Percentiles rank a stretch among this genome's conserved stretches.
Evolutionary conservation across 2,113 vertebrate species (phyloP).

Genomic region (Dromiciops gliroides): DNA sequence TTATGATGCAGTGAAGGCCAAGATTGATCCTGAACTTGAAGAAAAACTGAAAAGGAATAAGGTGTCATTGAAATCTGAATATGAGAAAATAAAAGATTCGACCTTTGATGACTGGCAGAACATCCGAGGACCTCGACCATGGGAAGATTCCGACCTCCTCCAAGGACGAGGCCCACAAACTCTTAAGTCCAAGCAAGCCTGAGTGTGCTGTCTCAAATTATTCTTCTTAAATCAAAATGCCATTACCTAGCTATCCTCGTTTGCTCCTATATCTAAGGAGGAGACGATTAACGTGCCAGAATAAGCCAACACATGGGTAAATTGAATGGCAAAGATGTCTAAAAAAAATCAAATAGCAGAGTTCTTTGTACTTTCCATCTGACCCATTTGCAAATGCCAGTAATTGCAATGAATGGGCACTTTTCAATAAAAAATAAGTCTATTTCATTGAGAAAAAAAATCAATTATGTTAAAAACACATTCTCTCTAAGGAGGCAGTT

Average conservation of each 20-base stretch:
- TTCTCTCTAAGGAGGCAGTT: not conserved
- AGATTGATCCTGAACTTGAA: conserved; percentile 90
- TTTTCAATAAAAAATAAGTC: conserved; percentile 65
- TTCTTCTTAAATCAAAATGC: conserved; percentile 32
- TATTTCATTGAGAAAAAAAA: conserved; percentile 51
- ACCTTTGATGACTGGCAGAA: conserved; percentile 94
- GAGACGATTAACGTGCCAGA: conserved; percentile 42
- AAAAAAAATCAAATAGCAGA: conserved; percentile 62
- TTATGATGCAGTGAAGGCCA: conserved; percentile 91
- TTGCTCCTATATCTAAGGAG: conserved; percentile 24
- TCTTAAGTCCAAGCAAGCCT: conserved; percentile 72
- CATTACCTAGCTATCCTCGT: conserved; percentile 39
- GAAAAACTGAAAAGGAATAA: conserved; percentile 85
- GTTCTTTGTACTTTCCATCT: conserved; percentile 44
- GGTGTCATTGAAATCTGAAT: conserved; percentile 91
- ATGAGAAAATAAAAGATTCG: conserved; percentile 89
- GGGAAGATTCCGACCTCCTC: conserved; percentile 92
- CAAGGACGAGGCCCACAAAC: conserved; percentile 86
- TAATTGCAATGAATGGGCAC: conserved; percentile 32
- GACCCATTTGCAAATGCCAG: conserved; percentile 51
- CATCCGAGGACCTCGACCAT: conserved; percentile 94
- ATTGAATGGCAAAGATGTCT: conserved; percentile 44
- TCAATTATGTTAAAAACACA: too few relatives aligned
- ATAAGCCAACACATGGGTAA: conserved; percentile 25
- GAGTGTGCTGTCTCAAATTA: conserved; percentile 58